Percentiles rank a stretch among this genome's conserved stretches.
These are phyloP conservation scores for Megaptera novaeangliae DNA, from an alignment of 2,113 vertebrate genomes.

Conservation along the genomic window DNA sequence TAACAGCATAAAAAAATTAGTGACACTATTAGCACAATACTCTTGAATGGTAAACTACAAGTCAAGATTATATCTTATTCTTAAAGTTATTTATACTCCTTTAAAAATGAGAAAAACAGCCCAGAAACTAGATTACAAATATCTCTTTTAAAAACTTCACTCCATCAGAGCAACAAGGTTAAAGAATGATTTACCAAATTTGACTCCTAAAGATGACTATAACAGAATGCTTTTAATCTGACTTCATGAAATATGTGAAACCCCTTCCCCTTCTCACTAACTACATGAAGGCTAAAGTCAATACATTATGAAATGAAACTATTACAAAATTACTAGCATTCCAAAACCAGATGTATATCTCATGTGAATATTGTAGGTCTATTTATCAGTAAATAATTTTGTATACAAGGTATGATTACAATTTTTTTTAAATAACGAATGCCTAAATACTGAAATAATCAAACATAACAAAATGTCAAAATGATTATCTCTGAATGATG, in stretches of 20 bases:
- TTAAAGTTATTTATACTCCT: neutral
- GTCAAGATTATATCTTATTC: neutral
- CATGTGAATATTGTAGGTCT: neutral
- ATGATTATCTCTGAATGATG: neutral
- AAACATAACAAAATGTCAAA: neutral
- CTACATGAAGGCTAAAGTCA: neutral
- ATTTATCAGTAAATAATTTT: neutral
- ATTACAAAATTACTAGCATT: neutral
- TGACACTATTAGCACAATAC: neutral
- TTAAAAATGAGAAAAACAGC: constrained; percentile 31
- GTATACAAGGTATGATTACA: neutral
- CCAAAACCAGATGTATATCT: neutral
- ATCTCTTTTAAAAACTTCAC: constrained; percentile 6
- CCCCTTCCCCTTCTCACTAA: neutral
- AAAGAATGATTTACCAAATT: neutral
- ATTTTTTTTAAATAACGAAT: neutral
- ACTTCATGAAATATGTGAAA: constrained; percentile 6
- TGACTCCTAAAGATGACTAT: neutral
- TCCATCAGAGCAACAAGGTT: neutral
- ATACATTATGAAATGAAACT: neutral
- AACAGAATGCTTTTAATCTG: neutral
- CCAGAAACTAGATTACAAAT: constrained; percentile 10
- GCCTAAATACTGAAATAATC: constrained; percentile 2
- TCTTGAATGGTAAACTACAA: neutral
- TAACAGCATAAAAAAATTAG: neutral